Conservation (phyloP, 1,140 invertebrate genomes). For the Anoplolepis gracilipes region DNA sequence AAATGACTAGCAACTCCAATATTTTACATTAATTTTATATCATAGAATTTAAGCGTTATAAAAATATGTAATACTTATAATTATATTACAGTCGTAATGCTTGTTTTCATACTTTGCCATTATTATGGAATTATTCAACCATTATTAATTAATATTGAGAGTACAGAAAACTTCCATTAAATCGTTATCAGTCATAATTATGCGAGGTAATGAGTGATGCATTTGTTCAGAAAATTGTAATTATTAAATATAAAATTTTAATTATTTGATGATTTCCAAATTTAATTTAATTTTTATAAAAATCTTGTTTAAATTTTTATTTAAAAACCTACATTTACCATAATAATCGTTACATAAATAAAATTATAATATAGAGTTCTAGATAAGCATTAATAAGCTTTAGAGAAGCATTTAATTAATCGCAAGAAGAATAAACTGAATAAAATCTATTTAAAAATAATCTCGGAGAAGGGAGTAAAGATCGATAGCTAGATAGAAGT, state of each 20-base stretch:
- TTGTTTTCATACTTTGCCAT: constrained; percentile 23
- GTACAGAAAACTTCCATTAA: constrained; percentile 30
- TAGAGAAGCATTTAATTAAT: background rate
- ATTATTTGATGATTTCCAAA: background rate
- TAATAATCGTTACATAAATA: constrained; percentile 20
- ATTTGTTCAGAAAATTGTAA: background rate
- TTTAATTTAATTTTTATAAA: constrained; percentile 12
- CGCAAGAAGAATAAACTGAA: background rate
- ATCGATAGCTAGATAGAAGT: background rate
- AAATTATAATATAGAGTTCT: background rate
- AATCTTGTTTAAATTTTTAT: background rate
- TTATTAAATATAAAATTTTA: constrained; percentile 21
- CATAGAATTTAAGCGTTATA: constrained; percentile 40
- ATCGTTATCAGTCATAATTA: constrained; percentile 5
- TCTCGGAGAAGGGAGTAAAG: no score
- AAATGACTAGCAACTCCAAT: background rate
- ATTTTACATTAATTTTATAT: constrained; percentile 18
- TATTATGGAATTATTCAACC: constrained; percentile 8
- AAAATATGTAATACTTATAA: constrained; percentile 19
- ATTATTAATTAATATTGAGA: constrained; percentile 37
- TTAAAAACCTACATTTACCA: background rate
- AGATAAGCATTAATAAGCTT: background rate
- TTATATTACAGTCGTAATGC: background rate
- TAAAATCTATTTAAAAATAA: background rate
- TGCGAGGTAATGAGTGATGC: background rate